Conservation (phyloP, 2,797 vertebrate species). For the Alfaro cultratus region DNA sequence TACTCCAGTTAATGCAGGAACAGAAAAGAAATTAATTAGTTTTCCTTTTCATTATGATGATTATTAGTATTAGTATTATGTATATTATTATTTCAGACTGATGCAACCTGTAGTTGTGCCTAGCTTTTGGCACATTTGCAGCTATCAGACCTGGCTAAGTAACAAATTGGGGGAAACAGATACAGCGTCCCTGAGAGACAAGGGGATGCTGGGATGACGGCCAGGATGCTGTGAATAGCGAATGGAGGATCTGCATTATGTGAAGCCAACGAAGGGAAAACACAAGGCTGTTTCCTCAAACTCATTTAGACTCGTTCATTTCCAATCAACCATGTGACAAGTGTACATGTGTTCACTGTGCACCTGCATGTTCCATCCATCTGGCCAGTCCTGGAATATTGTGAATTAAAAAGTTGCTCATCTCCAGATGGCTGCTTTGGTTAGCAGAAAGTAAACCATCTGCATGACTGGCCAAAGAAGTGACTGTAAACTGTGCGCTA, state of each 20-base stretch:
- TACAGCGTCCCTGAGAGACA: constrained; percentile 27
- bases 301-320: constrained; percentile 49
- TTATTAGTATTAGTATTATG: neutral
- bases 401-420: constrained; percentile 49
- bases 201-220: constrained; percentile 47
- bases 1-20: neutral
- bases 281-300: constrained; percentile 34
- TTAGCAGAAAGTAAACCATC: constrained; percentile 38
- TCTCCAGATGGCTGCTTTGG: constrained; percentile 44
- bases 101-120: constrained; percentile 29
- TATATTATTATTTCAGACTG: constrained; percentile 12
- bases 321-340: constrained; percentile 51
- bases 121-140: constrained; percentile 22
- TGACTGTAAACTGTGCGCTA: constrained; percentile 12
- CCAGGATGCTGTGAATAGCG: constrained; percentile 53
- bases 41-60: neutral
- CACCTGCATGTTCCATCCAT: constrained; percentile 58
- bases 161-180: constrained; percentile 37
- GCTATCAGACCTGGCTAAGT: constrained; percentile 30
- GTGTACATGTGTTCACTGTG: constrained; percentile 42
- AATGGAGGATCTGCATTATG: constrained; percentile 43
- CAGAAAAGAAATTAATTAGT: neutral
- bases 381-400: constrained; percentile 40
- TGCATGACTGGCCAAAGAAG: constrained; percentile 28
- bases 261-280: constrained; percentile 45